Percentiles rank a stretch among this genome's conserved stretches.
phyloP scores from a whole-genome alignment of 2,797 vertebrate genomes.

The Rhynchonycteris naso region DNA sequence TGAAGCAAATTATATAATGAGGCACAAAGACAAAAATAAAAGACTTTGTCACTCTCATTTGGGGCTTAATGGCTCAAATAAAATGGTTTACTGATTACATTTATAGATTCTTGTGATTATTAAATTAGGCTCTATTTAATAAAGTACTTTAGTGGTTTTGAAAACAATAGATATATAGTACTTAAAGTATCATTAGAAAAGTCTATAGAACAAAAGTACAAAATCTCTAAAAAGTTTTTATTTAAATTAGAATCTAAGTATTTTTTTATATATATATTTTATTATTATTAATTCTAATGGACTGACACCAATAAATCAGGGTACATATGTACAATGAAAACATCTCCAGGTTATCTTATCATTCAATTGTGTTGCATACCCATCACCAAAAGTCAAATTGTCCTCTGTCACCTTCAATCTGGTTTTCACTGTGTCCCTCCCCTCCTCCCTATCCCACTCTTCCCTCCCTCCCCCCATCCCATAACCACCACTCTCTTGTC shows the following conservation, averaged over 20 bases:
- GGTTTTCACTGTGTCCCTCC: too few relatives aligned
- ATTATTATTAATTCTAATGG: too few relatives aligned
- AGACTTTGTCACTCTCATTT: not conserved
- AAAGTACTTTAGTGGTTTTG: not conserved
- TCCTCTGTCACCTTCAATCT: too few relatives aligned
- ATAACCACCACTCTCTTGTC: too few relatives aligned
- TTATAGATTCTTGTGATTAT: not conserved
- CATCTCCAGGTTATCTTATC: too few relatives aligned
- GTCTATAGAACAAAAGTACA: not conserved
- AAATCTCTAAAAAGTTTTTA: not conserved
- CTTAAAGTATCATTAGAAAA: not conserved
- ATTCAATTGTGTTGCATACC: too few relatives aligned
- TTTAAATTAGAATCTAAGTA: not conserved
- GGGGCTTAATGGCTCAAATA: not conserved
- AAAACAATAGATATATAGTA: not conserved
- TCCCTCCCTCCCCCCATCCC: too few relatives aligned
- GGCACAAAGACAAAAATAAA: not conserved
- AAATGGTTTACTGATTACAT: not conserved
- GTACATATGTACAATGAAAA: too few relatives aligned
- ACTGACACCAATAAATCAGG: too few relatives aligned
- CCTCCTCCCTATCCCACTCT: too few relatives aligned
- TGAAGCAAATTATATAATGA: not conserved
- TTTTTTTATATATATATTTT: too few relatives aligned
- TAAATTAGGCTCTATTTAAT: not conserved
- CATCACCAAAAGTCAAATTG: too few relatives aligned